Percentiles rank a stretch among this genome's conserved stretches.
phyloP scores from a whole-genome alignment of 2,113 vertebrate genomes.

The Sinocyclocheilus grahami region DNA sequence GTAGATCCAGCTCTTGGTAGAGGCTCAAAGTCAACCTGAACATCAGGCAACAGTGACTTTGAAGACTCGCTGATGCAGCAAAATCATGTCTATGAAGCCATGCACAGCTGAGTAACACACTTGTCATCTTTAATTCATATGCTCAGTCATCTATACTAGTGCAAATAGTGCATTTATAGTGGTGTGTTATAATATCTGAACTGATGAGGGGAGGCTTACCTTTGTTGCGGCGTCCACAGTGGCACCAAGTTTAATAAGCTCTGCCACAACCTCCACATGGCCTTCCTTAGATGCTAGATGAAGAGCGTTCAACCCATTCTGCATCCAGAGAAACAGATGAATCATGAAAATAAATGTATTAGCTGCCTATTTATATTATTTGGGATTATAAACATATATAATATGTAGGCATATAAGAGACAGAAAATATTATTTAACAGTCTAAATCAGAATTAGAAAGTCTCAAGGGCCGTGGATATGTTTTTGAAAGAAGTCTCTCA shows the following conservation, averaged over 20 bases:
- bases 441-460: background rate
- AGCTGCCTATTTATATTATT: background rate
- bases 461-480: background rate
- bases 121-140: constrained; percentile 22
- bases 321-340: constrained; percentile 51
- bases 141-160: background rate
- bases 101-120: background rate
- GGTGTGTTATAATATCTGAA: background rate
- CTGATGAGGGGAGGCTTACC: constrained; percentile 69
- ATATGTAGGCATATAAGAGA: background rate
- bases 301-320: constrained; percentile 98
- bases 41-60: constrained; percentile 5
- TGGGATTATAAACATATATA: background rate
- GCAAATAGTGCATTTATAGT: background rate
- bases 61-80: constrained; percentile 42
- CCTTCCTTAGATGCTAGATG: constrained; percentile 99
- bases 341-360: background rate
- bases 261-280: constrained; percentile 93
- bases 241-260: constrained; percentile 93
- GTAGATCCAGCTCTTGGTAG: background rate
- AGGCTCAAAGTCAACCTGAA: background rate
- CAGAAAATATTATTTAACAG: background rate
- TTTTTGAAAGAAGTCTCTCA: no score
- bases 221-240: constrained; percentile 95
- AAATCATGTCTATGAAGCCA: background rate